Evolutionary conservation across 2,797 vertebrate species (phyloP).

Genomic region (Sebastes matsubarae): DNA sequence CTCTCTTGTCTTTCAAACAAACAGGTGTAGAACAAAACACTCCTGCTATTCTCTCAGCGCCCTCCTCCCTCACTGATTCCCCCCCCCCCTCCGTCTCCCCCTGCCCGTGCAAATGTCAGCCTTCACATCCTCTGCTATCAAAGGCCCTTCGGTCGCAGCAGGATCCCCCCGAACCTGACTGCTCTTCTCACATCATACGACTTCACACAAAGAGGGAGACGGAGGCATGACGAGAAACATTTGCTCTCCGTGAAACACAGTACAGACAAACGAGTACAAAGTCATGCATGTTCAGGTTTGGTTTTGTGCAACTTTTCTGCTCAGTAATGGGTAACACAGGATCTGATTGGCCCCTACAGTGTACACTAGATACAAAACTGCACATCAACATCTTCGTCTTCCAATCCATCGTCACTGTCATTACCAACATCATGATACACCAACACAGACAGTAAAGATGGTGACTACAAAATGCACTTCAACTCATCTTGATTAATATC

Average conservation of each 20-base stretch:
- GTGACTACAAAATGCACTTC: background rate
- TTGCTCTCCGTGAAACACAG: background rate
- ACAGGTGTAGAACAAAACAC: slow-evolving; percentile 61
- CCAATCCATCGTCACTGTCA: background rate
- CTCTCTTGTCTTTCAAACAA: slow-evolving; percentile 26
- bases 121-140: slow-evolving; percentile 68
- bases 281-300: background rate
- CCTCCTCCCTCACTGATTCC: background rate
- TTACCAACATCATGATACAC: background rate
- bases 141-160: slow-evolving; percentile 48
- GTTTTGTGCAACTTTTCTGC: background rate
- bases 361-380: background rate
- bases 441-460: background rate
- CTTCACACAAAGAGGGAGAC: slow-evolving; percentile 16
- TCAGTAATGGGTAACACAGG: background rate
- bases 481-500: background rate
- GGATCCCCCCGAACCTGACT: slow-evolving; percentile 51
- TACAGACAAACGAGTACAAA: background rate
- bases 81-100: background rate
- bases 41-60: slow-evolving; percentile 22
- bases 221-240: background rate
- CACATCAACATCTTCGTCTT: background rate
- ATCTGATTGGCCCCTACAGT: background rate
- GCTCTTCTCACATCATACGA: slow-evolving; percentile 50
- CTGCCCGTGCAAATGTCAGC: slow-evolving; percentile 63